Evolutionary conservation across 2,888 invertebrate genomes (phyloP), one percentile per base, ranked within the genome.

Genomic region (Pyrgus malvae): DNA sequence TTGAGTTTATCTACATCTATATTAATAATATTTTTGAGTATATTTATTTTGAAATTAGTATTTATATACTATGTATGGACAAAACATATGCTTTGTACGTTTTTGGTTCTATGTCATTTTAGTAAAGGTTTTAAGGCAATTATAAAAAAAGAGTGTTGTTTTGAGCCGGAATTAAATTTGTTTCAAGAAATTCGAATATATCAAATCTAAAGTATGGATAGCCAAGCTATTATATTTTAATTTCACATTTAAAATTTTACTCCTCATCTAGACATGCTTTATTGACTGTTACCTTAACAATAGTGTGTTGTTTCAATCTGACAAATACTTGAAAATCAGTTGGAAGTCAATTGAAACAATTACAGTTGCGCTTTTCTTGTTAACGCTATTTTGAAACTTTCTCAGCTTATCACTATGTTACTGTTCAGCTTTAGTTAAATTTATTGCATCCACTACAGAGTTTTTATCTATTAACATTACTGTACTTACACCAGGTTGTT

Each of bases 391-490:
- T 48, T 58, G 35, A 27, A 40, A 19, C 25, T 33, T 54, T 31
- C 53, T 46, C 58, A 51, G 65, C 62, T 62, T 65, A 55, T 56
- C 60, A 65, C 64, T 61, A 58, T 55, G 53, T 56, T 56, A 44
- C 42, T 44, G 60, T 65, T 60, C 56, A 60, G 59, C 44, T 61
- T 58, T 68, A 67, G 66, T 56, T 42, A 14, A 66, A 50, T 64
- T 62, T 57, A 61, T 62, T 73, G 76, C 75, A 76, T 74, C 75
- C 76, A 79, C 76, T 68, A 80, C 80, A 78, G 72, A 66, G 69
- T 73, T 67, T 54, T 64, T 61, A 38, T 54, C 54, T 61, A 56
- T 48, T 59, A 57, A 59, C 57, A 59, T 46, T 56, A 59, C 59
- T 57, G 48, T 55, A 71, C 69, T 72, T 76, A 59, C 59, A 56